Percentiles rank a stretch among this genome's conserved stretches.
Conservation (phyloP, 2,797 vertebrate genomes). For the Sternarchorhynchus goeldii region DNA sequence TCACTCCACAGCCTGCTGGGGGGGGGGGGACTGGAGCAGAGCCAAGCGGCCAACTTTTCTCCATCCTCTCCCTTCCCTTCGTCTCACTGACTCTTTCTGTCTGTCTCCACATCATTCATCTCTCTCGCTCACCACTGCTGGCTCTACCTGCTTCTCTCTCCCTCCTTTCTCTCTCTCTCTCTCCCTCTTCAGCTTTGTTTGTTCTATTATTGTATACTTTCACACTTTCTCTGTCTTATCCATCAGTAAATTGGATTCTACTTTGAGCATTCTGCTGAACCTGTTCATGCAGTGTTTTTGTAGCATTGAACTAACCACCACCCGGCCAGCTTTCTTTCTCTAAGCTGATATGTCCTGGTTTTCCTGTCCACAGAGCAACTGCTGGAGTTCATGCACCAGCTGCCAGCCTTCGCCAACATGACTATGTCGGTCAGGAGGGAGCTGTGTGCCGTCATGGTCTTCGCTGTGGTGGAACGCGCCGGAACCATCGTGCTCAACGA, state of each 20-base stretch:
- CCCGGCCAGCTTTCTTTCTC: not conserved
- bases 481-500: conserved; percentile 96
- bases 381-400: conserved; percentile 99
- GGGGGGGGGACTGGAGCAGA: not conserved
- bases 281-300: too few species aligned
- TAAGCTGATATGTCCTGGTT: not conserved
- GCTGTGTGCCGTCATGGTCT: conserved; percentile 98
- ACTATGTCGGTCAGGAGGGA: conserved; percentile 98
- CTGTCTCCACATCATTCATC: too few species aligned
- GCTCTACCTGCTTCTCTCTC: not conserved
- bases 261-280: too few species aligned
- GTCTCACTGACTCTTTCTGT: not conserved
- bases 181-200: not conserved
- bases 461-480: conserved; percentile 96
- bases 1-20: too few species aligned
- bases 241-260: too few species aligned
- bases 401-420: conserved; percentile 99
- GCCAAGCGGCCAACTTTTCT: conserved; percentile 30
- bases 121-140: not conserved
- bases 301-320: not conserved
- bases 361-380: conserved; percentile 87
- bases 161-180: conserved; percentile 5
- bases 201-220: too few species aligned
- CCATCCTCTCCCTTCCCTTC: not conserved
- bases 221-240: too few species aligned